phyloP scores from a whole-genome alignment of 2,888 invertebrate species.

The Phanerotoma sp. region DNA sequence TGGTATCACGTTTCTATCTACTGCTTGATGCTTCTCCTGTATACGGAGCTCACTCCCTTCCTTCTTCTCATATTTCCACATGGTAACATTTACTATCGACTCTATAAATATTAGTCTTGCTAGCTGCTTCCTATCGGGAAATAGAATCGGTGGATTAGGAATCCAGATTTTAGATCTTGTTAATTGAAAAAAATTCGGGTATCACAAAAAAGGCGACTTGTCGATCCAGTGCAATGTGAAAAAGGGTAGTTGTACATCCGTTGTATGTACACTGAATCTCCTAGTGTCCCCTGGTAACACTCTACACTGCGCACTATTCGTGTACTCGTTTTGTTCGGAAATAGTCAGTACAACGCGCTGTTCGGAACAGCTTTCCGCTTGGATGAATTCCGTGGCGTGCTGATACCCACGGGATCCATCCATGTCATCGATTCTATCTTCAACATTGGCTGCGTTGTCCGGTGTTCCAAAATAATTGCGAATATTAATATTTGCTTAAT shows the following conservation, averaged over 20 bases:
- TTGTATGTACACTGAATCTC: constrained; percentile 20
- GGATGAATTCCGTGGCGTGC: constrained; percentile 16
- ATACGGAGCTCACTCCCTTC: constrained; percentile 1
- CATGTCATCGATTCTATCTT: constrained; percentile 19
- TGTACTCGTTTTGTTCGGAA: constrained; percentile 12
- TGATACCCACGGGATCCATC: constrained; percentile 4
- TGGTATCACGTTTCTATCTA: constrained; percentile 51
- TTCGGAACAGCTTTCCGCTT: constrained; percentile 7
- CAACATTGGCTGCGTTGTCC: background rate
- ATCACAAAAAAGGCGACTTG: background rate
- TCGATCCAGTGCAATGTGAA: background rate
- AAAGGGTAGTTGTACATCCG: constrained; percentile 16
- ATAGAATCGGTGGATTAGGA: background rate
- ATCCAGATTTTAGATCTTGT: constrained; percentile 1
- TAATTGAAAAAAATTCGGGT: constrained; percentile 1
- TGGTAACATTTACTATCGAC: background rate
- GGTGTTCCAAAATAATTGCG: background rate
- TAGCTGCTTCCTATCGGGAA: background rate
- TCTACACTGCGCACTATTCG: constrained; percentile 17
- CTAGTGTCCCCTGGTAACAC: constrained; percentile 24
- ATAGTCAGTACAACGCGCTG: constrained; percentile 12
- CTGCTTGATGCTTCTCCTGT: constrained; percentile 23
- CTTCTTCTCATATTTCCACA: constrained; percentile 7
- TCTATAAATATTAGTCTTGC: background rate
- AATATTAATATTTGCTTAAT: background rate